Percentiles rank a stretch among this genome's conserved stretches.
Conservation (phyloP, 2,888 invertebrate species). For the Tinea semifulvella region DNA sequence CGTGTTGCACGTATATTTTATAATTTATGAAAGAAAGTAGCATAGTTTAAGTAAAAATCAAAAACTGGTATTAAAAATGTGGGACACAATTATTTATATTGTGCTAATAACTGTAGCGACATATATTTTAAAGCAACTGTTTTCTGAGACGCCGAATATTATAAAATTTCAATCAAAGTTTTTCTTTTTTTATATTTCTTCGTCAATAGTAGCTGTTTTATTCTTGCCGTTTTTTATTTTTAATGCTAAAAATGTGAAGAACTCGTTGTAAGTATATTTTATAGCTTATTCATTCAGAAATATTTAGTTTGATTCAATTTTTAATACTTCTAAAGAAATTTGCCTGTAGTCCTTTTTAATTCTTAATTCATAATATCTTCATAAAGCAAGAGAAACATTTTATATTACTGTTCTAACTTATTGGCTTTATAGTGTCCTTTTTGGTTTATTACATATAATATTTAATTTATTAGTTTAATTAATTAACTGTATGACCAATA, state of each 20-base stretch:
- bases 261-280: constrained; percentile 58
- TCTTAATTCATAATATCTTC: no score
- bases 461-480: no score
- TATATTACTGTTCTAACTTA: no score
- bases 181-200: constrained; percentile 52
- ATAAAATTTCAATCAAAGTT: constrained; percentile 62
- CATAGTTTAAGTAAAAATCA: neutral
- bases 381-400: no score
- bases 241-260: constrained; percentile 61
- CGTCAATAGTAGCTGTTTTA: constrained; percentile 48
- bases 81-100: constrained; percentile 51
- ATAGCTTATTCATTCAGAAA: neutral
- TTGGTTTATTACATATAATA: no score
- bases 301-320: constrained; percentile 2
- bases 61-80: constrained; percentile 30
- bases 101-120: constrained; percentile 42
- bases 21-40: neutral
- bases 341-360: no score
- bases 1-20: constrained; percentile 4
- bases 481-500: no score
- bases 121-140: constrained; percentile 53
- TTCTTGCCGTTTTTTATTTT: constrained; percentile 58
- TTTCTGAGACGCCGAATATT: constrained; percentile 59
- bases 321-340: no score
- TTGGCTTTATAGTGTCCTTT: no score